Evolutionary conservation across 2,113 vertebrate species (phyloP), one percentile per base, ranked within the genome.

Genomic region (Mixornis gularis): DNA sequence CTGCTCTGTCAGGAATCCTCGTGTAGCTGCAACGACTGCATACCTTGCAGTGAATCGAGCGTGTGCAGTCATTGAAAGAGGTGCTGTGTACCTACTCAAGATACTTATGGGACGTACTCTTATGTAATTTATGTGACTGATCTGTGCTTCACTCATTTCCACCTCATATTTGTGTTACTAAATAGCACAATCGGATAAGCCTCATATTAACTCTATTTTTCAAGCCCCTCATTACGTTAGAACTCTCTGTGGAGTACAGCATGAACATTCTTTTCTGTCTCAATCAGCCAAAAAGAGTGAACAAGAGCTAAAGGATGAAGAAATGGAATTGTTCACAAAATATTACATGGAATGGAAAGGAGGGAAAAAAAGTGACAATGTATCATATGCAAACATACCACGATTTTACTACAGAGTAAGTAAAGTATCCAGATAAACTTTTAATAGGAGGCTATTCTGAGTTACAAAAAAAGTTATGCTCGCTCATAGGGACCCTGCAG

Each of bases 401-500:
- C 98, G 99, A 7, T 99, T 99, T 97, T 99, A 99, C 95, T 99
- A 99, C 89, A 98, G 98, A 97, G 99, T 99, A 97, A 97, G 98
- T 93, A 51, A 10, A 62, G 32, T 30, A 46, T 60, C 63, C 38
- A 27, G 46, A 21, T 73, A 16, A 76, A 16, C 25, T 65, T 72
- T 17, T 24, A 48, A 10, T 13, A 60, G 43, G 24, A 79, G 24
- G 10, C 10, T 59, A 0, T 51, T 77, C 10, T 20, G 7, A 10
- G 5, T 65, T 60, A 17, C 2, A 30, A 60, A 30, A 18, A 17
- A 63, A 41, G 27, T 15, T 52, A 9, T 21, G 2, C 14, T 40
- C 27, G 9, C 32, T 89, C 51, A 52, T 2, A 81, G 17, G 55
- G 12, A 21, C 2, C 4, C 32, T 79, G 66, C 29, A 65, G 26